Evolutionary conservation across 2,797 vertebrate species (phyloP).

Genomic region (Bufotes viridis): DNA sequence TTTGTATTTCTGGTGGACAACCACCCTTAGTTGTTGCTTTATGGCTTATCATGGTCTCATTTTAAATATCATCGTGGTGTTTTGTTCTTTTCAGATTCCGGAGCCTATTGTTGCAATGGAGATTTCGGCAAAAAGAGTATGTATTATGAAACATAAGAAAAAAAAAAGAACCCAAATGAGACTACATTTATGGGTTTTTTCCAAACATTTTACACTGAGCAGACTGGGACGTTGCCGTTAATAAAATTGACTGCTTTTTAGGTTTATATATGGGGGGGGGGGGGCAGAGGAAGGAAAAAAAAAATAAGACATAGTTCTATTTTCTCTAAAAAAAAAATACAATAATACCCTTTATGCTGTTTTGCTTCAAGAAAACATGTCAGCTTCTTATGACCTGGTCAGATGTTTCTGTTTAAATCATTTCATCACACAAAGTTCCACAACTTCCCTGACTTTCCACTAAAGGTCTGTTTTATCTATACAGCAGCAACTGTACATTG

Average conservation of each 20-base stretch:
- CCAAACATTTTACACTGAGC: too few species aligned
- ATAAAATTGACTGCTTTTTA: too few species aligned
- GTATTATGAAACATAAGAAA: slow-evolving; percentile 58
- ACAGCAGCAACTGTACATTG: slow-evolving; percentile 94
- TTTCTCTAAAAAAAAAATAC: background rate
- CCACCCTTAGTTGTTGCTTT: too few species aligned
- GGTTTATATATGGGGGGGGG: background rate
- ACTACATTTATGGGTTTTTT: too few species aligned
- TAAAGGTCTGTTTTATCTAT: slow-evolving; percentile 36
- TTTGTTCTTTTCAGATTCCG: slow-evolving; percentile 79
- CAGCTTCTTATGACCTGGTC: background rate
- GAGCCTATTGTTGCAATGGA: slow-evolving; percentile 88
- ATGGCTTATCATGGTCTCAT: background rate
- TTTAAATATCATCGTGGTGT: background rate
- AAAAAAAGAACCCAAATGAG: background rate
- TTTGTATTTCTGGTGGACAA: too few species aligned
- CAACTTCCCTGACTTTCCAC: background rate
- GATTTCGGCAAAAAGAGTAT: slow-evolving; percentile 95
- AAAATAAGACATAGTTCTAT: background rate
- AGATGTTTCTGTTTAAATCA: background rate
- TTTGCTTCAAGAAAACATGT: background rate
- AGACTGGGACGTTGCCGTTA: too few species aligned
- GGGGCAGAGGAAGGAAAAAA: background rate
- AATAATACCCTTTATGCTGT: background rate
- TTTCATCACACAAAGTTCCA: background rate